Conservation (phyloP, 2,888 invertebrate species). For the Actias luna region DNA sequence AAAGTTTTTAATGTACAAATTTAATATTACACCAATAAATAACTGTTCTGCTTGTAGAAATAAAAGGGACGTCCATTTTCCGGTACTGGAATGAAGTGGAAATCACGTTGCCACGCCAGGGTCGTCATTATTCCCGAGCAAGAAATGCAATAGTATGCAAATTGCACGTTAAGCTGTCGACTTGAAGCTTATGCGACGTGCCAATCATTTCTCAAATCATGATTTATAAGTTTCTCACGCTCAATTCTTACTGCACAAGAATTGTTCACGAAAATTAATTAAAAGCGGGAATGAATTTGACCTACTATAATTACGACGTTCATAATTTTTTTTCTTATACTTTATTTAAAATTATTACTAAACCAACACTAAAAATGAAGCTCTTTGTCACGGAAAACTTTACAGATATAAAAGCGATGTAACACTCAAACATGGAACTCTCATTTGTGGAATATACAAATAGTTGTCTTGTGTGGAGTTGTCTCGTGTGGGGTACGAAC, state of each 20-base stretch:
- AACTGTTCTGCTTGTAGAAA: background rate
- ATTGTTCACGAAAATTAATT: too few species aligned
- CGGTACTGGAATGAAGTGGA: conserved; percentile 16
- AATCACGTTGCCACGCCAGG: conserved; percentile 13
- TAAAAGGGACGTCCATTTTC: conserved; percentile 11
- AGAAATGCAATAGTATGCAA: conserved; percentile 43
- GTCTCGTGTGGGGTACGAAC: too few species aligned
- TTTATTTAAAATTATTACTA: too few species aligned
- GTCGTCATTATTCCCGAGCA: conserved; percentile 33
- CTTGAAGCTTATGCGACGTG: conserved; percentile 24
- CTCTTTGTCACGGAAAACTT: too few species aligned
- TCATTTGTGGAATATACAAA: too few species aligned
- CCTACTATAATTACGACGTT: too few species aligned
- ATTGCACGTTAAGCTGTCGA: conserved; percentile 28
- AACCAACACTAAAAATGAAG: too few species aligned
- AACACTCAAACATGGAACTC: too few species aligned
- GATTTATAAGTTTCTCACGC: conserved; percentile 12
- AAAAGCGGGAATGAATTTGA: too few species aligned
- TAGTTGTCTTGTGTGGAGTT: too few species aligned
- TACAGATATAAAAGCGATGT: too few species aligned
- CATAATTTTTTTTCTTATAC: too few species aligned
- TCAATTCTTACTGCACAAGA: background rate
- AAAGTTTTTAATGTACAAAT: background rate
- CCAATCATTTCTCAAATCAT: conserved; percentile 19
- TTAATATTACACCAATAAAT: background rate